Percentiles rank a stretch among this genome's conserved stretches.
Conservation (phyloP, 2,888 invertebrate species). For the Noctua comes region DNA sequence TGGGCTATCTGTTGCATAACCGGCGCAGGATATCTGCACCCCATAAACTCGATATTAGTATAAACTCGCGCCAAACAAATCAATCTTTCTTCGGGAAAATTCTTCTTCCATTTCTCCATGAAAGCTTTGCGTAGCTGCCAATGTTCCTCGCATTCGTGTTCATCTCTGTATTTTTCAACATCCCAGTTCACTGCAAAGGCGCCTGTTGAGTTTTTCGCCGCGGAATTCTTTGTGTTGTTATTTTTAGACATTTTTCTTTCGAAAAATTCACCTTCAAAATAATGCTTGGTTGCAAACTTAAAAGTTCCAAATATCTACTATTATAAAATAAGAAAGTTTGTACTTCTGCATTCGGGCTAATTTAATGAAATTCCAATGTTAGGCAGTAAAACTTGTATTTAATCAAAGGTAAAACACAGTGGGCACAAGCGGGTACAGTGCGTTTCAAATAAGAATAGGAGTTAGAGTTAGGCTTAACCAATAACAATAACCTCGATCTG, state of each 20-base stretch:
- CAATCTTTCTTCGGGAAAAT: conserved; percentile 89
- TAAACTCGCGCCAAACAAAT: conserved; percentile 92
- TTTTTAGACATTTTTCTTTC: conserved; percentile 25
- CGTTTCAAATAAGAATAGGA: background rate
- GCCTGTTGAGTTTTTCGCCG: conserved; percentile 67
- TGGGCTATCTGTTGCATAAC: conserved; percentile 90
- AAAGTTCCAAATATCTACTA: background rate
- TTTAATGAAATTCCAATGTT: background rate
- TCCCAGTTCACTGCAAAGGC: conserved; percentile 91
- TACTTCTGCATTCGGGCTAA: too few relatives aligned
- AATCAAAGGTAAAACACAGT: too few relatives aligned
- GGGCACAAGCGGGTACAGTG: background rate
- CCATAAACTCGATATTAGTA: conserved; percentile 91
- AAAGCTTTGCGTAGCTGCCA: conserved; percentile 96
- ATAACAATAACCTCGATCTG: background rate
- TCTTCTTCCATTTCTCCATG: conserved; percentile 94
- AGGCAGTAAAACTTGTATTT: too few relatives aligned
- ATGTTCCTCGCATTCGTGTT: conserved; percentile 96
- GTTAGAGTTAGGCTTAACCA: too few relatives aligned
- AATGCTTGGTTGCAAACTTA: conserved; percentile 4
- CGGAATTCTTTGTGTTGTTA: conserved; percentile 20
- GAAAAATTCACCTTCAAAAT: conserved; percentile 7
- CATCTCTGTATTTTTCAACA: conserved; percentile 92
- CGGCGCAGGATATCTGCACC: conserved; percentile 90
- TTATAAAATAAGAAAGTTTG: too few relatives aligned